A percentile compares a stretch with the other conserved stretches of the same genome.
These are phyloP conservation scores for Tetrao urogallus DNA, from an alignment of 2,113 vertebrate genomes.

Conservation along the genomic window DNA sequence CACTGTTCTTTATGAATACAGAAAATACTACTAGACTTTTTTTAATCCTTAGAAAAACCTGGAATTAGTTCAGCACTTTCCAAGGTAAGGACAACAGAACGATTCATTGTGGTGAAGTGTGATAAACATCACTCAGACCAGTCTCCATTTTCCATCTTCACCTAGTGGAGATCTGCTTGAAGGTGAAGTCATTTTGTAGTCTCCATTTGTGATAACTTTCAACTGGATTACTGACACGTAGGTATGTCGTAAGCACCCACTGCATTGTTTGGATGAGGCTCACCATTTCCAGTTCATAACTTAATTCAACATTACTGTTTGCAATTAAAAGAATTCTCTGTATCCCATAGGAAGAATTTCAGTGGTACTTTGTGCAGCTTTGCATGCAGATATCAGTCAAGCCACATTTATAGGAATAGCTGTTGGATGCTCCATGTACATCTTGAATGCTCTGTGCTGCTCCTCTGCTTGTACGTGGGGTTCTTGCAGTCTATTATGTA, in stretches of 20 bases:
- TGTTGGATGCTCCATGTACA: background rate
- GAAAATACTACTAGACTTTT: background rate
- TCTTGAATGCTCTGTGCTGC: background rate
- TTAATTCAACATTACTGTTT: background rate
- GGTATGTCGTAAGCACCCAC: background rate
- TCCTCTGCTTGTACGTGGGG: too few species aligned
- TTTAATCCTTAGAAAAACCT: background rate
- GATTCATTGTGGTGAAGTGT: background rate
- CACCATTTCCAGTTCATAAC: background rate
- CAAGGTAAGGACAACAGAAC: background rate
- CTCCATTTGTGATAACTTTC: too few species aligned
- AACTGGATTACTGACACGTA: too few species aligned
- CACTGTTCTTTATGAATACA: background rate
- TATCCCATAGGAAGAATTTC: background rate
- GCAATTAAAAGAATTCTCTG: slow-evolving; percentile 30
- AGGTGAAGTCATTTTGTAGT: too few species aligned
- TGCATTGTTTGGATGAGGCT: slow-evolving; percentile 10
- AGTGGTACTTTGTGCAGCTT: background rate
- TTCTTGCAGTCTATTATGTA: background rate
- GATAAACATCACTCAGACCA: background rate
- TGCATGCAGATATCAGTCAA: rapidly evolving
- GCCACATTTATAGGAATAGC: background rate
- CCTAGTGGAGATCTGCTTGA: too few species aligned
- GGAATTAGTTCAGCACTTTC: background rate
- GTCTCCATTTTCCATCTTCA: background rate